These are phyloP conservation scores for Chionoecetes opilio DNA, from an alignment of 1,140 invertebrate species.

Conservation along the genomic window DNA sequence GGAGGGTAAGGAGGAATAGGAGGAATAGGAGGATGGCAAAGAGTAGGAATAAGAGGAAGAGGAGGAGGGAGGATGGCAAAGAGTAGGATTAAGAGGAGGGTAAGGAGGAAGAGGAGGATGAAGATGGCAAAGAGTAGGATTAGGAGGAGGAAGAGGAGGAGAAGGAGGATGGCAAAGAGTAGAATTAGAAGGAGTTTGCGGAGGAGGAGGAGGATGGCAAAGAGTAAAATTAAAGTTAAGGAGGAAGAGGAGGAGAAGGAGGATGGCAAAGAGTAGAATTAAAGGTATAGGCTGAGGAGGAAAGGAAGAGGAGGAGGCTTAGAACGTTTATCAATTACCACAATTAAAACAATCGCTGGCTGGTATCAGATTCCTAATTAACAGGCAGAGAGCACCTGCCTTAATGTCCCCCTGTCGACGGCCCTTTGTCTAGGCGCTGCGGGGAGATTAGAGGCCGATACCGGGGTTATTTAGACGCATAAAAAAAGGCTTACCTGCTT, in stretches of 20 bases:
- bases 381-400: conserved; percentile 74
- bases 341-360: conserved; percentile 74
- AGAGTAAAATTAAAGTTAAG: no score
- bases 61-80: no score
- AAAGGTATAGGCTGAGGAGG: no score
- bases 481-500: conserved; percentile 52
- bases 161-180: not conserved
- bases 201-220: not conserved
- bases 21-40: no score
- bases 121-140: not conserved
- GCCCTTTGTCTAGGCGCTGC: conserved; percentile 72
- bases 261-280: no score
- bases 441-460: conserved; percentile 73
- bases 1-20: no score
- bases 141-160: not conserved
- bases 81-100: no score
- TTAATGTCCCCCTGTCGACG: conserved; percentile 74
- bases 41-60: no score
- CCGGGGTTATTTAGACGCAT: conserved; percentile 70
- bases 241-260: no score
- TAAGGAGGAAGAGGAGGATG: no score
- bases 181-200: not conserved
- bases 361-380: conserved; percentile 77
- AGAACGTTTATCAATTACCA: conserved; percentile 72
- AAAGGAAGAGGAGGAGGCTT: conserved; percentile 8